Conservation (phyloP, 2,797 vertebrate genomes). For the Yasuhikotakia modesta region DNA sequence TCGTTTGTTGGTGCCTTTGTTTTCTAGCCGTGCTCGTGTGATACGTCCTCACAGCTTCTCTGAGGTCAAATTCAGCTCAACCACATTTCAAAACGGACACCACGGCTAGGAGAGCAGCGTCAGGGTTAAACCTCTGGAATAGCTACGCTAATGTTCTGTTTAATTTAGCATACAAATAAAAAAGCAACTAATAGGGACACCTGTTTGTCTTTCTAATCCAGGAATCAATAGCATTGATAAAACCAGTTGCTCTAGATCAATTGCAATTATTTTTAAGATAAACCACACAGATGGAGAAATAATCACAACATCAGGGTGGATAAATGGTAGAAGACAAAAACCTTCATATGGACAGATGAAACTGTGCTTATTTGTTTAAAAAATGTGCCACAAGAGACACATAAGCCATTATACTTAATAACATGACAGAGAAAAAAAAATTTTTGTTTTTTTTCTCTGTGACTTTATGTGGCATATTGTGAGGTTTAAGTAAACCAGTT, state of each 20-base stretch:
- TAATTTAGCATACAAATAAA: constrained; percentile 6
- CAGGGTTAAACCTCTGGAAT: neutral
- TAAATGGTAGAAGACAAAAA: constrained; percentile 15
- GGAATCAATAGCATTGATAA: constrained; percentile 52
- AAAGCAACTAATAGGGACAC: neutral
- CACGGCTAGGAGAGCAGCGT: neutral
- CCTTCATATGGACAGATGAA: neutral
- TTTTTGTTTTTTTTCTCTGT: no score
- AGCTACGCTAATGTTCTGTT: constrained; percentile 2
- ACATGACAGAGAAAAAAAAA: no score
- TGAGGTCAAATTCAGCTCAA: constrained; percentile 6
- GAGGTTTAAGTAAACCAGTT: neutral
- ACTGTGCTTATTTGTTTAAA: neutral
- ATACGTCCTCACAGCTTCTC: neutral
- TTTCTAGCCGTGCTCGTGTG: neutral
- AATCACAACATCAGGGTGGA: constrained; percentile 35
- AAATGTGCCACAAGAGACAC: neutral
- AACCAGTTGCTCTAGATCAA: constrained; percentile 48
- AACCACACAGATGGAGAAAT: constrained; percentile 35
- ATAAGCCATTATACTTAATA: no score
- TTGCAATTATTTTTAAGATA: constrained; percentile 55
- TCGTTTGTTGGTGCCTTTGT: neutral
- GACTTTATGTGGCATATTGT: neutral
- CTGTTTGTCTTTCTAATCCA: constrained; percentile 51
- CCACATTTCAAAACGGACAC: neutral